These are phyloP conservation scores for Lasiurus cinereus DNA, from an alignment of 2,113 vertebrate genomes.

Conservation along the genomic window DNA sequence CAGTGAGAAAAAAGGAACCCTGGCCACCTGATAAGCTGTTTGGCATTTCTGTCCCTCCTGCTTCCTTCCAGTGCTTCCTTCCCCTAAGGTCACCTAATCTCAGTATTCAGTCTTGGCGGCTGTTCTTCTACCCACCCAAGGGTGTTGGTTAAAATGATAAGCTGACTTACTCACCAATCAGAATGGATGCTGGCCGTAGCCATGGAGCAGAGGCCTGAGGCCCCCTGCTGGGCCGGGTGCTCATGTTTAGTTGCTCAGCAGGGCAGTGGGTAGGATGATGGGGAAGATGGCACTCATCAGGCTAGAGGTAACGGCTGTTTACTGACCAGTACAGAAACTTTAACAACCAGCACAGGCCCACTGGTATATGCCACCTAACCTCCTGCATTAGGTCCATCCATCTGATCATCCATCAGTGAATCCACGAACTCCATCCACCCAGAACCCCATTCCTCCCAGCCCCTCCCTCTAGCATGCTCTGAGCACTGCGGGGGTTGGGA, in stretches of 20 bases:
- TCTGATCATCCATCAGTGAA: background rate
- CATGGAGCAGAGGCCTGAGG: conserved; percentile 55
- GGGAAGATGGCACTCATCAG: background rate
- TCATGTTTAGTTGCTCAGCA: conserved; percentile 26
- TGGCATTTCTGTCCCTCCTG: background rate
- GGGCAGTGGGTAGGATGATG: background rate
- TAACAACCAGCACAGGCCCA: background rate
- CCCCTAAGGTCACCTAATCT: background rate
- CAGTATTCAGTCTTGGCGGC: background rate
- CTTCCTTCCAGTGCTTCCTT: background rate
- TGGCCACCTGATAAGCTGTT: background rate
- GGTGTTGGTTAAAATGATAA: background rate
- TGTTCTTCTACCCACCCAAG: background rate
- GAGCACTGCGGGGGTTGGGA: background rate
- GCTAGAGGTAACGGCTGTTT: background rate
- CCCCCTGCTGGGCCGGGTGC: conserved; percentile 66
- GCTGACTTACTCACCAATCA: background rate
- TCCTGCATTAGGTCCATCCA: background rate
- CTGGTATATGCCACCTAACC: background rate
- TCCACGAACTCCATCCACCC: background rate
- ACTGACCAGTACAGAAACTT: background rate
- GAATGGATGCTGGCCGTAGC: background rate
- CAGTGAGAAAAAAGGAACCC: background rate
- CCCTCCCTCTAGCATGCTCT: background rate
- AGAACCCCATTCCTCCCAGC: background rate